Conservation (phyloP, 2,797 vertebrate species). For the Capromys pilorides region DNA sequence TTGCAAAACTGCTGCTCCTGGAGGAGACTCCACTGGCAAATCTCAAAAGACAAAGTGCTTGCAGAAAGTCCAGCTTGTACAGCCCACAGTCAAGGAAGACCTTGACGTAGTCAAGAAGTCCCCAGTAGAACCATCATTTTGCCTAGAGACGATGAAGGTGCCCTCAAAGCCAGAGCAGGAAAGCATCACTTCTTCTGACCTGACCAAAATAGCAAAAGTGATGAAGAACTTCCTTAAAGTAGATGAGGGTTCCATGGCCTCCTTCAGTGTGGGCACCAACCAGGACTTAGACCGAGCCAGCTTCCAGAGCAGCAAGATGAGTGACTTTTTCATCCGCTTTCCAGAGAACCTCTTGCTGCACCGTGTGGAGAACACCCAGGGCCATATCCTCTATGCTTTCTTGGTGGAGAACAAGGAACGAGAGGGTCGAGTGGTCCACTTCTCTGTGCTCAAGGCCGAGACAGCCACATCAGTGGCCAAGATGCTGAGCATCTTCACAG, state of each 20-base stretch:
- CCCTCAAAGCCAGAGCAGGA: constrained; percentile 35
- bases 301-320: constrained; percentile 85
- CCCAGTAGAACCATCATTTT: background rate
- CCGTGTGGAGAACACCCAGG: constrained; percentile 71
- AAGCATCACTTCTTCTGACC: constrained; percentile 42
- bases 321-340: constrained; percentile 79
- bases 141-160: background rate
- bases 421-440: constrained; percentile 81
- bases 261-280: constrained; percentile 76
- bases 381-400: constrained; percentile 81
- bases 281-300: constrained; percentile 79
- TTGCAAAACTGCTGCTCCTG: background rate
- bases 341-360: constrained; percentile 83
- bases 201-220: constrained; percentile 74
- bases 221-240: constrained; percentile 78
- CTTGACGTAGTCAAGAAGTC: background rate
- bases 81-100: background rate
- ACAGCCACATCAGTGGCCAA: constrained; percentile 71
- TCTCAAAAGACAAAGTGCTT: background rate
- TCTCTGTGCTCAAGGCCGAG: constrained; percentile 78
- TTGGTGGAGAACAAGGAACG: constrained; percentile 84
- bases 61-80: constrained; percentile 37
- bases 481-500: constrained; percentile 80
- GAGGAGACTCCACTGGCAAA: fast-evolving
- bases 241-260: constrained; percentile 80